These are phyloP conservation scores for Vimba vimba DNA, from an alignment of 2,113 vertebrate genomes.

Conservation along the genomic window DNA sequence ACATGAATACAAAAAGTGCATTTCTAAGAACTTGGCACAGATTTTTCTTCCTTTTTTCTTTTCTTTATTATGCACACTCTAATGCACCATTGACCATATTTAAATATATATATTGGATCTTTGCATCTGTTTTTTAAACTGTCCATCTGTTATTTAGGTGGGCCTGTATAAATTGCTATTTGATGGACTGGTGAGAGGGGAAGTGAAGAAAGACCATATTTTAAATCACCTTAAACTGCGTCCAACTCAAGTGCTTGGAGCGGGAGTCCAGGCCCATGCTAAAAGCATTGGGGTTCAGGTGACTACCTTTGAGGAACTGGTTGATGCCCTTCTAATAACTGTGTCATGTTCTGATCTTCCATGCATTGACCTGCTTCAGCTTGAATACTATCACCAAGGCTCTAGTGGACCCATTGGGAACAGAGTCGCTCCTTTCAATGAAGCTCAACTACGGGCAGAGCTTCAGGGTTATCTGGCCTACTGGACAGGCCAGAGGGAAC, in stretches of 20 bases:
- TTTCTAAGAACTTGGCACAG: neutral
- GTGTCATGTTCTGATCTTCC: slow-evolving; percentile 72
- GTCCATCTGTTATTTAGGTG: slow-evolving; percentile 61
- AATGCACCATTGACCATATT: neutral
- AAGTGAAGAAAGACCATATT: slow-evolving; percentile 65
- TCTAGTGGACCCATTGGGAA: slow-evolving; percentile 65
- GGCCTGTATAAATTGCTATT: slow-evolving; percentile 78
- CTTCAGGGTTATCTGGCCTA: slow-evolving; percentile 68
- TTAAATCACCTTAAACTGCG: slow-evolving; percentile 65
- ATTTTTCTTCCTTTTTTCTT: neutral
- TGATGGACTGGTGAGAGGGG: slow-evolving; percentile 76
- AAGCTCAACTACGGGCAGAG: slow-evolving; percentile 62
- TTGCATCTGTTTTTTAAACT: neutral
- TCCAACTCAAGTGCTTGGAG: slow-evolving; percentile 64
- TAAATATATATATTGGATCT: neutral
- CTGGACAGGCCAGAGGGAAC: slow-evolving; percentile 75
- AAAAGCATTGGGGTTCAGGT: slow-evolving; percentile 62
- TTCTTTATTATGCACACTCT: neutral
- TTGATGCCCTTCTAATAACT: slow-evolving; percentile 71
- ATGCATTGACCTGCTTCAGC: slow-evolving; percentile 67
- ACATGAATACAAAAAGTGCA: neutral
- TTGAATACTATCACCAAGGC: slow-evolving; percentile 78
- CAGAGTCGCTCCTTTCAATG: slow-evolving; percentile 66
- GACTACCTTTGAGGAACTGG: slow-evolving; percentile 67
- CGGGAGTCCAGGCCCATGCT: slow-evolving; percentile 65